A percentile compares a stretch with the other conserved stretches of the same genome.
Evolutionary conservation across 2,888 invertebrate species (phyloP).

Genomic region (Cheilosia vulpina): DNA sequence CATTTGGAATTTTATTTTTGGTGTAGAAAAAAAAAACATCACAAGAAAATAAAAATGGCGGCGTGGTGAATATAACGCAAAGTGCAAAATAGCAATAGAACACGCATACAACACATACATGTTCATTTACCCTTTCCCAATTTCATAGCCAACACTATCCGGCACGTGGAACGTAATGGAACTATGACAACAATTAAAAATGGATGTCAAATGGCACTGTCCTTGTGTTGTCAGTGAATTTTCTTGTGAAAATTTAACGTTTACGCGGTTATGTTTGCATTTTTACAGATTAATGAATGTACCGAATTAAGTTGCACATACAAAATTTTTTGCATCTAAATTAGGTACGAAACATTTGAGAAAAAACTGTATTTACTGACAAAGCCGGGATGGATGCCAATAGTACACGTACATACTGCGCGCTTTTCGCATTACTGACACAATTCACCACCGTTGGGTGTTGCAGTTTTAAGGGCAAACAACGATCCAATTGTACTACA

Average conservation of each 20-base stretch:
- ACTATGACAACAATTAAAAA: slow-evolving; percentile 59
- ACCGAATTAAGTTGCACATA: too few species aligned
- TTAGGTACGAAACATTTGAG: too few species aligned
- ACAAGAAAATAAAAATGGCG: slow-evolving; percentile 59
- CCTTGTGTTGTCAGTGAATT: not conserved
- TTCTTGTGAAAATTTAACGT: not conserved
- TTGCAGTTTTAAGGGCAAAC: too few species aligned
- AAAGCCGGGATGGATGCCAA: too few species aligned
- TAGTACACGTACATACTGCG: too few species aligned
- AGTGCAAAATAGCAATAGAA: slow-evolving; percentile 33
- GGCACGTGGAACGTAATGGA: slow-evolving; percentile 44
- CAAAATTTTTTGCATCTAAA: too few species aligned
- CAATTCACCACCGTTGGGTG: too few species aligned
- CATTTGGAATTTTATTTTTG: slow-evolving; percentile 19
- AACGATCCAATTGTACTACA: too few species aligned
- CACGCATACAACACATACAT: slow-evolving; percentile 20
- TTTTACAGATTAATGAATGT: not conserved
- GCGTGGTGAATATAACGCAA: slow-evolving; percentile 53
- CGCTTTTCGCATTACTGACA: too few species aligned
- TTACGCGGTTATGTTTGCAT: not conserved
- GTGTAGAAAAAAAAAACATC: slow-evolving; percentile 17
- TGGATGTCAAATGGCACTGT: slow-evolving; percentile 46
- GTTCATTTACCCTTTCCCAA: not conserved
- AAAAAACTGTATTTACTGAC: not conserved
- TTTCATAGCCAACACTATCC: not conserved